A percentile compares a stretch with the other conserved stretches of the same genome.
Conservation (phyloP, 2,113 vertebrate genomes). For the Pteronura brasiliensis region DNA sequence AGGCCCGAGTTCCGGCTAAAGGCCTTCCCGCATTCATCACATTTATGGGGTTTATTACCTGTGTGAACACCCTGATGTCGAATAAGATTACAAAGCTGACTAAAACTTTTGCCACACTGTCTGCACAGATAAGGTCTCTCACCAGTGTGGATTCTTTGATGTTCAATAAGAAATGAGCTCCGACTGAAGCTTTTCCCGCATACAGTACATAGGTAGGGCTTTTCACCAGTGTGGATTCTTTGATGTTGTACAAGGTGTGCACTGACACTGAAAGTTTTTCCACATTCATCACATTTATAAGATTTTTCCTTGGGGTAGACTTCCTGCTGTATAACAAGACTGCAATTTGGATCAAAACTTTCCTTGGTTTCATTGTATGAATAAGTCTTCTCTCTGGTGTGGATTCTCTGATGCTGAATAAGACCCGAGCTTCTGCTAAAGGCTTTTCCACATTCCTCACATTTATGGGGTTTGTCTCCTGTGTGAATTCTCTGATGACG, state of each 20-base stretch:
- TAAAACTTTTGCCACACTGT: constrained; percentile 83
- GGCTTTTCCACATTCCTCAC: constrained; percentile 76
- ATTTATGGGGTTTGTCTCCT: constrained; percentile 75
- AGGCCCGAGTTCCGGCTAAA: constrained; percentile 77
- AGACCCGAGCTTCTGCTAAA: constrained; percentile 77
- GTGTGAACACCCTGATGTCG: constrained; percentile 82
- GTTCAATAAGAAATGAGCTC: constrained; percentile 76
- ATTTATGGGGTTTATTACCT: constrained; percentile 78
- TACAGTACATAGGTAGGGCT: constrained; percentile 72
- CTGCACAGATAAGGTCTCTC: constrained; percentile 87
- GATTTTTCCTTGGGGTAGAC: constrained; percentile 69
- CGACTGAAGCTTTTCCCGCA: constrained; percentile 77
- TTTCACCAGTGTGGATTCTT: constrained; percentile 76
- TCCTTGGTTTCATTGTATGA: constrained; percentile 78
- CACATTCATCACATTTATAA: constrained; percentile 69
- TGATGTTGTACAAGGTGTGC: constrained; percentile 76
- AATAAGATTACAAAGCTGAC: constrained; percentile 80
- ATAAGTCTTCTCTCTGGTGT: constrained; percentile 69
- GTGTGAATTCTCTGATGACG: constrained; percentile 77
- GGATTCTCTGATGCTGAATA: constrained; percentile 76
- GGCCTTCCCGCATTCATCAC: constrained; percentile 79
- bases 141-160: constrained; percentile 86
- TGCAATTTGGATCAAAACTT: constrained; percentile 83
- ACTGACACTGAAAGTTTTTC: constrained; percentile 73
- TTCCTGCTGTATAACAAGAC: constrained; percentile 85